Evolutionary conservation across 2,888 invertebrate genomes (phyloP), one percentile per base, ranked within the genome.

Genomic region (Archips crataeganus): DNA sequence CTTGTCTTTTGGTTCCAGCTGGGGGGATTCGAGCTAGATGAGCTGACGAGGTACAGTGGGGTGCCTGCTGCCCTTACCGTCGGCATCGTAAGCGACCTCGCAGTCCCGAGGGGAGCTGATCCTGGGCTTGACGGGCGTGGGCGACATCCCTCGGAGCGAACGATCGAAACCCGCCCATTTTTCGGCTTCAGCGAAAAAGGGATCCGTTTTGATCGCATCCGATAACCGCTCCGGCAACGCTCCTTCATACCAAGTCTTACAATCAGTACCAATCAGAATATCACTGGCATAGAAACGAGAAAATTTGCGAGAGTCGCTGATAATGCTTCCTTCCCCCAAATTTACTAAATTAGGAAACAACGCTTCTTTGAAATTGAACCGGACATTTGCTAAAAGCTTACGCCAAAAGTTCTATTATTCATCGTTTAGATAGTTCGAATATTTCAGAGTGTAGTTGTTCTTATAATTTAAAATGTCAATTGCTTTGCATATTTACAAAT

Each of bases 31-130:
- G 63, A 74, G 59, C 68, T 78, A 78, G 81, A 85, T 90, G 88
- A 85, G 82, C 85, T 87, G 91, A 91, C 91, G 92, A 91, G 92
- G 85, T 85, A 88, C 89, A 88, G 87, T 85, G 78, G 45, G 83
- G 85, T 87, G 88, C 89, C 92, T 92, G 90, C 85, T 88, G 90
- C 92, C 93, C 95, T 95, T 96, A 95, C 97, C 97, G 88, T 97
- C 96, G 91, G 96, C 95, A 94, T 97, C 97, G 92, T 95, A 97
- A 82, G 96, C 96, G 86, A 97, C 95, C 93, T 97, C 96, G 85
- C 95, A 95, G 87, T 96, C 95, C 79, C 96, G 95, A 80, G 97
- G 96, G 83, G 92, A 95, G 93, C 95, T 96, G 87, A 95, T 95
- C 90, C 96, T 96, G 84, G 95, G 95, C 95, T 97, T 97, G 88